phyloP scores from a whole-genome alignment of 2,888 invertebrate species.

The Tetranychus truncatus region DNA sequence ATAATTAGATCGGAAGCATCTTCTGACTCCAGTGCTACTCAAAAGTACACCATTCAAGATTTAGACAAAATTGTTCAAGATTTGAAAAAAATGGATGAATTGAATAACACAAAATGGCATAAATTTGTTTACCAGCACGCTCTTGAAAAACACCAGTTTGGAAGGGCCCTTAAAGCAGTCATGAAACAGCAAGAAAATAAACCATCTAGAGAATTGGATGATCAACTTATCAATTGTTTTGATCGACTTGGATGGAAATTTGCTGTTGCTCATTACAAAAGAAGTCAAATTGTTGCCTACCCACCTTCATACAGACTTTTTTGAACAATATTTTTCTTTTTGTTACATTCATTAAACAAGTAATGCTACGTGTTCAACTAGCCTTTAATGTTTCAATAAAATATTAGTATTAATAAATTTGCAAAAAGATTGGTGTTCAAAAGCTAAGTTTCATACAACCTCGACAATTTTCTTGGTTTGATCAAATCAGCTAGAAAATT shows the following conservation, averaged over 20 bases:
- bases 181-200: slow-evolving; percentile 62
- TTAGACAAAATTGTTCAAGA: slow-evolving; percentile 44
- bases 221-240: slow-evolving; percentile 24
- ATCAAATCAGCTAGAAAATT: too few relatives aligned
- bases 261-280: slow-evolving; percentile 40
- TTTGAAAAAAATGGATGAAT: slow-evolving; percentile 60
- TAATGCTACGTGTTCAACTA: too few relatives aligned
- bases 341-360: too few relatives aligned
- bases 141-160: slow-evolving; percentile 55
- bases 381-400: background rate
- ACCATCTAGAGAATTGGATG: slow-evolving; percentile 49
- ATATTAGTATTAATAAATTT: too few relatives aligned
- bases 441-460: too few relatives aligned
- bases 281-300: slow-evolving; percentile 47
- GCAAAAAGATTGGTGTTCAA: too few relatives aligned
- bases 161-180: slow-evolving; percentile 57
- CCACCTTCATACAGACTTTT: slow-evolving; percentile 51
- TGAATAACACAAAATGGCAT: slow-evolving; percentile 28
- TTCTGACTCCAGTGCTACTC: background rate
- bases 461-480: too few relatives aligned
- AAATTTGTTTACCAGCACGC: slow-evolving; percentile 51
- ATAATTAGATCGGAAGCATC: slow-evolving; percentile 37
- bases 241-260: slow-evolving; percentile 43
- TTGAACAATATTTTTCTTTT: slow-evolving; percentile 32
- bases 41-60: background rate